These are phyloP conservation scores for Hippocampus comes DNA, from an alignment of 2,113 vertebrate species.

Conservation along the genomic window DNA sequence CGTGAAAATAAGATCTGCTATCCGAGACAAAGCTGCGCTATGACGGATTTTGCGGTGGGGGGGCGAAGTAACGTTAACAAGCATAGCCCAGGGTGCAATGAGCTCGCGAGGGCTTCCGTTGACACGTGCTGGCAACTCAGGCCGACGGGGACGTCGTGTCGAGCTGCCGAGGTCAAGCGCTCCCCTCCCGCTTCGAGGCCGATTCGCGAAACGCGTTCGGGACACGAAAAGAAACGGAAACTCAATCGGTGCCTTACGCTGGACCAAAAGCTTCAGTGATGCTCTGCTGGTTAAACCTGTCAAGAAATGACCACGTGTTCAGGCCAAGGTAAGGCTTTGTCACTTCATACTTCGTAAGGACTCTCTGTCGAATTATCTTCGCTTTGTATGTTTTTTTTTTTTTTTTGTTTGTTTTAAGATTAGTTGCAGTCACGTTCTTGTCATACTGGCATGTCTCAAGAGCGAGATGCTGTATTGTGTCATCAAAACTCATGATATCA, in stretches of 20 bases:
- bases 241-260: not conserved
- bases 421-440: too few relatives aligned
- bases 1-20: slow-evolving; percentile 15
- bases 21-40: too few relatives aligned
- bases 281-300: not conserved
- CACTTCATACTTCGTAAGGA: too few relatives aligned
- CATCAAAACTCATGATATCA: too few relatives aligned
- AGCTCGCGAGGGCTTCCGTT: not conserved
- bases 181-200: not conserved
- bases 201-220: too few relatives aligned
- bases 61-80: not conserved
- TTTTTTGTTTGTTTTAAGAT: too few relatives aligned
- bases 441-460: too few relatives aligned
- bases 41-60: too few relatives aligned
- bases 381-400: too few relatives aligned
- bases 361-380: too few relatives aligned
- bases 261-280: not conserved
- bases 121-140: not conserved
- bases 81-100: too few relatives aligned
- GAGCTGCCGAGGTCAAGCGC: not conserved
- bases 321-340: not conserved
- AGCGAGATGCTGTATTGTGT: too few relatives aligned
- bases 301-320: not conserved
- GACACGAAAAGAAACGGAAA: not conserved
- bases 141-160: not conserved